Conservation (phyloP, 2,888 invertebrate genomes). For the Sinhomidia bicolor region DNA sequence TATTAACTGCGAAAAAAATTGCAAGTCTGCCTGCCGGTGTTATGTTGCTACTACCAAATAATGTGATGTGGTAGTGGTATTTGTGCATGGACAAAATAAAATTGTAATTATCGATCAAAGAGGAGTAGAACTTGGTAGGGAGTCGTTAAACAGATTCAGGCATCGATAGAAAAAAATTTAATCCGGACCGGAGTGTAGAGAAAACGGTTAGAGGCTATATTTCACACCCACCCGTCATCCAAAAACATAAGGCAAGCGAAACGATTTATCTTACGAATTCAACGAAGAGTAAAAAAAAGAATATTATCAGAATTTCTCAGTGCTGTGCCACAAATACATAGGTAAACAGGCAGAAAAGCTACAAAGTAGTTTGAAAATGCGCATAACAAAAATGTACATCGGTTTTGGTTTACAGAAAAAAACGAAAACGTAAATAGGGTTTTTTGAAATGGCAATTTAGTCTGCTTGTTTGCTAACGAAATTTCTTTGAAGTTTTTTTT, state of each 20-base stretch:
- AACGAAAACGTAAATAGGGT: too few species aligned
- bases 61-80: background rate
- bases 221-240: slow-evolving; percentile 72
- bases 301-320: too few species aligned
- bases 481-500: background rate
- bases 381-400: background rate
- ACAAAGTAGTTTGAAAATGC: too few species aligned
- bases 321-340: background rate
- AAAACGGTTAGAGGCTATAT: slow-evolving; percentile 68
- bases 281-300: background rate
- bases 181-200: slow-evolving; percentile 35
- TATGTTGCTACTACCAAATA: background rate
- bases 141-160: slow-evolving; percentile 41
- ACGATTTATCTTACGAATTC: slow-evolving; percentile 22
- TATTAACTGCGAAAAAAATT: too few species aligned
- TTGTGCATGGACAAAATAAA: background rate
- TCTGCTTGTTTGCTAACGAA: too few species aligned
- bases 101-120: slow-evolving; percentile 52
- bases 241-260: slow-evolving; percentile 6
- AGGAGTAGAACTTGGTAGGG: slow-evolving; percentile 64
- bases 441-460: too few species aligned
- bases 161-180: slow-evolving; percentile 44
- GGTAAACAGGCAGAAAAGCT: too few species aligned
- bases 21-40: too few species aligned
- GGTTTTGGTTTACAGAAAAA: too few species aligned